phyloP scores from a whole-genome alignment of 2,888 invertebrate genomes.

The Erebia aethiops region DNA sequence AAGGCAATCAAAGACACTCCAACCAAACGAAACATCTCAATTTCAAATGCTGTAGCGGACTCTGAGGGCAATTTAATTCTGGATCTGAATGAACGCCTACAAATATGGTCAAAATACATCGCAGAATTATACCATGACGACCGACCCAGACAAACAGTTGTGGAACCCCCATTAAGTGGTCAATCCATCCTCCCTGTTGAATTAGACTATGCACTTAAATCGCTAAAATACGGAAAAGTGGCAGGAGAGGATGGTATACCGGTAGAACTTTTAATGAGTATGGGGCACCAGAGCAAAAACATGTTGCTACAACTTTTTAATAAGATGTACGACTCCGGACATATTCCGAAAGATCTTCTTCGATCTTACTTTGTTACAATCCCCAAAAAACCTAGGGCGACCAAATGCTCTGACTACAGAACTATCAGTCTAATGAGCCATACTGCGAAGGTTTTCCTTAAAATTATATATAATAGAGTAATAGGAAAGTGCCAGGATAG shows the following conservation, averaged over 20 bases:
- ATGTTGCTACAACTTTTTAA: not conserved
- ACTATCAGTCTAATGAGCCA: not conserved
- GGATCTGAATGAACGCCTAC: not conserved
- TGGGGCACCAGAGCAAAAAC: no score
- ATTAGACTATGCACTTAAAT: no score
- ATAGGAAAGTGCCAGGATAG: not conserved
- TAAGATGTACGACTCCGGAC: not conserved
- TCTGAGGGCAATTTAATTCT: not conserved
- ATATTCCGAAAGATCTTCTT: not conserved
- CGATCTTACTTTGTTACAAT: not conserved
- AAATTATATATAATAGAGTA: not conserved
- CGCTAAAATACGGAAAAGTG: not conserved
- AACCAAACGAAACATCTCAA: not conserved
- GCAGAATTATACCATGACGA: not conserved
- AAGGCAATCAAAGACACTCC: not conserved
- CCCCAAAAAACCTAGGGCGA: slow-evolving; percentile 5
- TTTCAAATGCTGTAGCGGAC: not conserved
- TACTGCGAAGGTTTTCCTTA: no score
- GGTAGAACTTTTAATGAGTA: not conserved
- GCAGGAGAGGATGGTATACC: not conserved
- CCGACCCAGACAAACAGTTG: not conserved
- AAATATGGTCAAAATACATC: not conserved
- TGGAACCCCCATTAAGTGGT: not conserved
- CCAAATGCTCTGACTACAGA: not conserved
- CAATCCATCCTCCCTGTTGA: not conserved